Base-by-base conservation (phyloP, 2,113 vertebrate species). In the Trichomycterus rosablanca region DNA sequence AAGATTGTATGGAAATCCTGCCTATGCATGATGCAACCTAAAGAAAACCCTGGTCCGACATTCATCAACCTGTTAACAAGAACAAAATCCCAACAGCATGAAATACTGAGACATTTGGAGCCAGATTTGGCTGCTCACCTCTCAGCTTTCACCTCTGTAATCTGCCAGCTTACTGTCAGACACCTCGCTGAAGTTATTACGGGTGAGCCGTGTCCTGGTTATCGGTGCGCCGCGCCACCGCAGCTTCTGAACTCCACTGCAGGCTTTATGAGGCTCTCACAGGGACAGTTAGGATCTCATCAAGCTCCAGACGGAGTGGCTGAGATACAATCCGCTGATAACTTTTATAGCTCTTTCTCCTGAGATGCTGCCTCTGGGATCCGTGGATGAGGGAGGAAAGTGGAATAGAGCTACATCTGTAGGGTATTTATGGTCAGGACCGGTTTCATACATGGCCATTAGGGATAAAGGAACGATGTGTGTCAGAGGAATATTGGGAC, bases 301-400 rank as follows among this genome's bases (percentile, higher is more conserved):
- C 72, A 72, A 57, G 61, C 39, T 44, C 34, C 63, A 74, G 72
- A 70, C 56, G 24, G 64, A 70, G 67, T 32, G 54, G 23, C 57
- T 43, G 48, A 60, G 75, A 77, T 77, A 68, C 63, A 70, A 70
- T 70, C 56, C 15, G 37, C 67, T 67, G 75, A 77, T 74, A 74
- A 68, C 63, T 70, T 76, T 70, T 59, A 72, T 66, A 68, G 51
- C 58, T 19, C 5, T 51, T 37, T 66, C 64, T 67, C 60, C 49
- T 8, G 70, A 67, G 67, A 72, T 58, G 56, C 45, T 37, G 22
- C 50, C 49, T 30, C 14, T 19, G 59, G 42, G 59, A 65, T 58
- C 43, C 32, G 20, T 24, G 56, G 2, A 42, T 37, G n/a, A 45
- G 19, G 63, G 55, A 40, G 19, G 8, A 7, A 15, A 12, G 30